A percentile compares a stretch with the other conserved stretches of the same genome.
Evolutionary conservation across 1,140 invertebrate species (phyloP).

Genomic region (Globodera rostochiensis): DNA sequence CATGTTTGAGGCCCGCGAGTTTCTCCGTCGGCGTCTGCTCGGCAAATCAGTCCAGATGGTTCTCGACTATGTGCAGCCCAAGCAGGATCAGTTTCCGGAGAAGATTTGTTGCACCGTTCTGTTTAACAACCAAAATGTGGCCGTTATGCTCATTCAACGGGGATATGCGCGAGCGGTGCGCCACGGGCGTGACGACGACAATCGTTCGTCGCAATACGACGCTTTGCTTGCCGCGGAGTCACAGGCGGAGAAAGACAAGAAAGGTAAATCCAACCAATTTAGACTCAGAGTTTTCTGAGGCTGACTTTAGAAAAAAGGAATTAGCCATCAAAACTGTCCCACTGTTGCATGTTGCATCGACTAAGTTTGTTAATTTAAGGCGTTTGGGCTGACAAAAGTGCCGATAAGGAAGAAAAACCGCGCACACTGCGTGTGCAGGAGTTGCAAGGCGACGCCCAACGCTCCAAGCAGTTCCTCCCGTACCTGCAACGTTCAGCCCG

Average conservation of each 20-base stretch:
- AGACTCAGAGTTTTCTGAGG: too few relatives aligned
- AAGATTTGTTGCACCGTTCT: slow-evolving; percentile 90
- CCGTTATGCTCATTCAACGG: slow-evolving; percentile 87
- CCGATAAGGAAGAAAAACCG: slow-evolving; percentile 69
- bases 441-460: slow-evolving; percentile 79
- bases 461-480: slow-evolving; percentile 87
- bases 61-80: slow-evolving; percentile 92
- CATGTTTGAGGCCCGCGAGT: slow-evolving; percentile 97
- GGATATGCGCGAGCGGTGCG: slow-evolving; percentile 84
- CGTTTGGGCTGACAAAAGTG: slow-evolving; percentile 37
- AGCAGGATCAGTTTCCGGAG: slow-evolving; percentile 77
- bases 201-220: slow-evolving; percentile 90
- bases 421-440: slow-evolving; percentile 83
- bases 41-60: slow-evolving; percentile 85
- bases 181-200: slow-evolving; percentile 91
- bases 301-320: too few relatives aligned
- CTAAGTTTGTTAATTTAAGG: slow-evolving; percentile 22
- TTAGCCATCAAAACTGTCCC: too few relatives aligned
- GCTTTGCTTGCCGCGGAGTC: slow-evolving; percentile 87
- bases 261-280: slow-evolving; percentile 72
- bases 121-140: slow-evolving; percentile 85
- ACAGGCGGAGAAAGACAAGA: slow-evolving; percentile 82
- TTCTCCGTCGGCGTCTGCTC: slow-evolving; percentile 89
- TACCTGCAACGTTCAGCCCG: slow-evolving; percentile 82
- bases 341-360: slow-evolving; percentile 48